Evolutionary conservation across 2,888 invertebrate genomes (phyloP), one percentile per base, ranked within the genome.

Genomic region (Pyrrhia umbra): DNA sequence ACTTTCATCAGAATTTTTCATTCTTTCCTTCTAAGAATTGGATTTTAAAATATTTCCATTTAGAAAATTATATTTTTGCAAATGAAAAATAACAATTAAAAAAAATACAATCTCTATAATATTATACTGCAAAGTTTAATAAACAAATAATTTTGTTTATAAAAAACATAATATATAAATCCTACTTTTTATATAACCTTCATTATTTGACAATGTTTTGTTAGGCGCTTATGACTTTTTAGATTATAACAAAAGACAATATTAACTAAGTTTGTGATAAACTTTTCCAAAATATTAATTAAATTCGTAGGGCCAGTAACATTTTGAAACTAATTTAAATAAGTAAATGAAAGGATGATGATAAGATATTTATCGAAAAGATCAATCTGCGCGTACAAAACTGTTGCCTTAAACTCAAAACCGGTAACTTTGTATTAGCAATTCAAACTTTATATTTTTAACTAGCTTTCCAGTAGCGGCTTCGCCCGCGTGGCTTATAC

Each of bases 201-300:
- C 39, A 58, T 74, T 50, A 51, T 73, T 43, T 25, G 42, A 15
- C 30, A 57, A 57, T 51, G 50, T 56, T 47, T 74, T 51, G 42
- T 52, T 20, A 20, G 15, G 9, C 25, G 68, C 74, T 69, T 74
- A 74, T 74, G 68, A 65, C 75, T 74, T 69, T 57, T 74, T 8
- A 58, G 68, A 58, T 68, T 45, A 68, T 58, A 68, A 20, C 43
- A 25, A 37, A 42, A 54, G 47, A 58, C 34, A 74, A 74, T 39
- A 57, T 74, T 65, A 52, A 34, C 37, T 27, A 50, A 66, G 55
- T 51, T n/a, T n/a, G n/a, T n/a, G n/a, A n/a, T n/a, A n/a, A n/a
- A n/a, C n/a, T n/a, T n/a, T n/a, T n/a, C n/a, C 49, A 45, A 65
- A 73, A 50, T 73, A 55, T 49, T 66, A 73, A 68, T 73, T 66